These are phyloP conservation scores for Phalloptychus januarius DNA, from an alignment of 2,797 vertebrate species.

Conservation along the genomic window DNA sequence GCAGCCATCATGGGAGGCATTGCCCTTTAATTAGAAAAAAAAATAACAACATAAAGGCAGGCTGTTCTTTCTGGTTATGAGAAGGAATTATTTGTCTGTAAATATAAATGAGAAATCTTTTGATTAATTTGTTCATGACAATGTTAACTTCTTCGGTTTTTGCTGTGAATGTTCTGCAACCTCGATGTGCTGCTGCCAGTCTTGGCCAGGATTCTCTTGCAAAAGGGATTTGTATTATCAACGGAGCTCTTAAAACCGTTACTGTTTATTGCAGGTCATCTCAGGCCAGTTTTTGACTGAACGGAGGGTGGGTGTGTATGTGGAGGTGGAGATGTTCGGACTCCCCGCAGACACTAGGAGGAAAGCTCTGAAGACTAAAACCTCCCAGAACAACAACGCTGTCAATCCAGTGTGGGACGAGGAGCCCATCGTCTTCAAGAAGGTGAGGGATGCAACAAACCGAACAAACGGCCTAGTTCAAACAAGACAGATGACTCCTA, in stretches of 20 bases:
- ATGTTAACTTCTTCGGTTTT: no score
- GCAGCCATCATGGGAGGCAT: no score
- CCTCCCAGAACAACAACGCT: slow-evolving; percentile 94
- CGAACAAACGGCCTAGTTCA: neutral
- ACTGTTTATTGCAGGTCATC: slow-evolving; percentile 83
- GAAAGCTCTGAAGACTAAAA: slow-evolving; percentile 96
- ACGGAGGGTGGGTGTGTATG: slow-evolving; percentile 92
- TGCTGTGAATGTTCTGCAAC: no score
- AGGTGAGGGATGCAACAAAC: slow-evolving; percentile 84
- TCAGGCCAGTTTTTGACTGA: slow-evolving; percentile 97
- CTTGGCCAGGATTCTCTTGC: no score
- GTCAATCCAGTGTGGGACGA: slow-evolving; percentile 98
- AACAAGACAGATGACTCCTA: neutral
- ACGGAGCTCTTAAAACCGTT: neutral
- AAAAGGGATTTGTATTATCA: no score
- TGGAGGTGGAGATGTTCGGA: slow-evolving; percentile 98
- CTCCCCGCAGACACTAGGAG: slow-evolving; percentile 94
- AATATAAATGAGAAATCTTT: no score
- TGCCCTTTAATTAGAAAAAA: no score
- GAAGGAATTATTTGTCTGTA: no score
- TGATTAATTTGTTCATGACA: no score
- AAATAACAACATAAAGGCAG: no score
- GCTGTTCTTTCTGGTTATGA: no score
- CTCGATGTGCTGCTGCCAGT: no score
- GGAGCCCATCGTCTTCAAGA: slow-evolving; percentile 95